These are phyloP conservation scores for Euphonia xanthogaster DNA, from an alignment of 2,797 vertebrate genomes.

Conservation along the genomic window DNA sequence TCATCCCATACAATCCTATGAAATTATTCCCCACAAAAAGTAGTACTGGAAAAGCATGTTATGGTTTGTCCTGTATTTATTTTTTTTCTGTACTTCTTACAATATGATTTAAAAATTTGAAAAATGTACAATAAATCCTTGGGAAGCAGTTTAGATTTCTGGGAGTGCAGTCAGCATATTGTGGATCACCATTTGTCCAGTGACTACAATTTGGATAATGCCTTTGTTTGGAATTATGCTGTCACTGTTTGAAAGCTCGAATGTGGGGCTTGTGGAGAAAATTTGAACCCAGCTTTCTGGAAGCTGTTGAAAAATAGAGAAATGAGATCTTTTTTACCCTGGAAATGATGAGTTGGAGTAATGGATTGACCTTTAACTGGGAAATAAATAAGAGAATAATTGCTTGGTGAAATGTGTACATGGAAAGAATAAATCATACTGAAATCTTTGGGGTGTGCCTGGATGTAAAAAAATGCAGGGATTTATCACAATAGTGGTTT, in stretches of 20 bases:
- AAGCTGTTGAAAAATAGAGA: neutral
- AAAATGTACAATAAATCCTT: neutral
- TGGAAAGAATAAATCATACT: neutral
- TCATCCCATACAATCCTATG: neutral
- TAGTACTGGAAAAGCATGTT: accelerated
- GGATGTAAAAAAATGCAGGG: neutral
- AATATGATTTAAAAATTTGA: neutral
- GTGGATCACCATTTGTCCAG: neutral
- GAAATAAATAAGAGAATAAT: slow-evolving; percentile 43
- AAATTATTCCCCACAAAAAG: neutral
- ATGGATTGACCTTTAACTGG: neutral
- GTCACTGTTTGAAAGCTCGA: neutral
- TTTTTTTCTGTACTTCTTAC: neutral
- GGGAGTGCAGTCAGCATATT: neutral
- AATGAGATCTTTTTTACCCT: neutral
- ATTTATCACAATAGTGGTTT: neutral
- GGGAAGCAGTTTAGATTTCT: neutral
- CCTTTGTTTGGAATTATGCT: neutral
- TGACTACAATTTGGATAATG: neutral
- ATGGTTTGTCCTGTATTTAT: neutral
- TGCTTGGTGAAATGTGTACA: neutral
- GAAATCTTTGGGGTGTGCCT: neutral
- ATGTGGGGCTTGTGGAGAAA: neutral
- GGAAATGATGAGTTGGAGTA: neutral
- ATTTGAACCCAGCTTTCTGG: neutral